Conservation (phyloP, 2,797 vertebrate genomes). For the Setipinna tenuifilis region DNA sequence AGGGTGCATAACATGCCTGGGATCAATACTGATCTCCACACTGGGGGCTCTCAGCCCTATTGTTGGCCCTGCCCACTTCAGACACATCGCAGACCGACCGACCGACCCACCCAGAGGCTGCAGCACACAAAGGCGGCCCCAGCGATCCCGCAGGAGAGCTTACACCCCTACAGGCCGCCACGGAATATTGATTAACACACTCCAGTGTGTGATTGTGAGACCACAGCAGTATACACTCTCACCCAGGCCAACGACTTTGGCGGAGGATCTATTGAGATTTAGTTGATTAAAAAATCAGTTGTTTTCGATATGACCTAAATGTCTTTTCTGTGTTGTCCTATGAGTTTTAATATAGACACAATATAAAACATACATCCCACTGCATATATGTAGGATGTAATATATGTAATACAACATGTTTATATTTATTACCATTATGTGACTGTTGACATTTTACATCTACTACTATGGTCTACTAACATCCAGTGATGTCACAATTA, state of each 20-base stretch:
- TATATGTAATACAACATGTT: background rate
- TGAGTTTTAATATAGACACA: background rate
- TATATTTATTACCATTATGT: background rate
- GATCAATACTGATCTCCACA: background rate
- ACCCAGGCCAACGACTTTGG: background rate
- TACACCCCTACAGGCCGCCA: background rate
- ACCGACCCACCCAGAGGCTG: no score
- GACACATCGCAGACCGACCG: background rate
- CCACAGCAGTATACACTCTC: background rate
- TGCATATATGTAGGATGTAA: no score
- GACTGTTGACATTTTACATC: background rate
- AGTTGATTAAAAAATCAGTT: background rate
- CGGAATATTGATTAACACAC: slow-evolving; percentile 3
- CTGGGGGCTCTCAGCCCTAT: slow-evolving; percentile 25
- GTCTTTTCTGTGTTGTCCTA: background rate
- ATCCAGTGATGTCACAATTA: background rate
- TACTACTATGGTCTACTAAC: background rate
- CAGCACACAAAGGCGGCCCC: background rate
- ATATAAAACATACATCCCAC: background rate
- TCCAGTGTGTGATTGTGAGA: background rate
- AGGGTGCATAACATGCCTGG: slow-evolving; percentile 24
- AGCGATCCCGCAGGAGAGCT: background rate
- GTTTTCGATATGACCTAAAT: background rate
- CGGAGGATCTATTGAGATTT: background rate
- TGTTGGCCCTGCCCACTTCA: slow-evolving; percentile 1